Base-by-base conservation (phyloP, 1,140 invertebrate species). In the Drosophila subpulchrella region DNA sequence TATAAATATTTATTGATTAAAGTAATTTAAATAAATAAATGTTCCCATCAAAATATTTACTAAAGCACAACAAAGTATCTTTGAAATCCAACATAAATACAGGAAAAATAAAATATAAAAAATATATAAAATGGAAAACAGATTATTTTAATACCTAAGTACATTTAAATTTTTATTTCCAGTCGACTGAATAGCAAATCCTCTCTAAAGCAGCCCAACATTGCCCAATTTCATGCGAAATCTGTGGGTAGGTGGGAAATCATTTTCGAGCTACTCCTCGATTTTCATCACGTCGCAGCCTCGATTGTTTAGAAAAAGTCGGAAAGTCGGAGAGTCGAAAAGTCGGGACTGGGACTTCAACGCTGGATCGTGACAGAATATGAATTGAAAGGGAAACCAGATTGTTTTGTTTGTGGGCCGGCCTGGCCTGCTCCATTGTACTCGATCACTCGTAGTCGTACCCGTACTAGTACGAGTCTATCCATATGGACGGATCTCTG, bases 311-410 rank as follows among this genome's bases (percentile, higher is more conserved):
- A 30, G 12, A 20, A 11, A 48, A 36, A 50, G 57, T 46, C 11
- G 55, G 38, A 44, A 8, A 32, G 2, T 57, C 32, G 12, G 27
- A 20, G 13, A 15, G 1, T 15, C 32, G 13, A 15, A 47, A 34
- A 48, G 47, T 11, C 36, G 57, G 46, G 63, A 51, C 30, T 50
- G 34, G 10, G 32, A 47, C 67, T 72, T 12, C 42, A 24, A 63
- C 55, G 42, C 38, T 34, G 39, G 48, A 83, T 83, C 81, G 81
- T 83, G 81, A 83, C 81, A 41, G 81, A 83, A 83, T 79, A 81
- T 84, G 81, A 79, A 75, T 84, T 56, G 81, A 84, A 83, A 84
- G 81, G 80, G 81, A 83, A 80, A 84, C 81, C 65, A 84, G 81
- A 76, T 70, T 70, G 67, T 36, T 54, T 70, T 70, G 67, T 36